Percentiles rank a stretch among this genome's conserved stretches.
Conservation (phyloP, 2,888 invertebrate species). For the Lobophora halterata region DNA sequence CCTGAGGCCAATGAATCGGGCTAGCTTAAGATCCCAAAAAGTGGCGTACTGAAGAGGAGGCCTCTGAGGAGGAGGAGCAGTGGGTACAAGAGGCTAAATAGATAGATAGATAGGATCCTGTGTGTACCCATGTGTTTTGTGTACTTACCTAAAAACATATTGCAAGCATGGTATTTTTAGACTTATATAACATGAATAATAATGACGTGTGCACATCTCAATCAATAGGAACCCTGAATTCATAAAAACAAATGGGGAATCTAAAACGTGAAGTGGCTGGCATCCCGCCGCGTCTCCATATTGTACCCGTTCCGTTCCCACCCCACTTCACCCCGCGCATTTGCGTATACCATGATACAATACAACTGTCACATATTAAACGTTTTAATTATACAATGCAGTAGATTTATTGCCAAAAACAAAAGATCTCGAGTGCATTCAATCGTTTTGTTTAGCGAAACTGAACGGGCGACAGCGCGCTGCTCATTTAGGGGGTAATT, state of each 20-base stretch:
- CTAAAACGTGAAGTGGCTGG: constrained; percentile 53
- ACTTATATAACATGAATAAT: too few species aligned
- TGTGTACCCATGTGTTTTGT: too few species aligned
- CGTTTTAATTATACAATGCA: constrained; percentile 71
- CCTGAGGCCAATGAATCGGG: too few species aligned
- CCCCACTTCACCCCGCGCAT: constrained; percentile 66
- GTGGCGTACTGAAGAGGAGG: too few species aligned
- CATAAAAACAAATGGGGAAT: constrained; percentile 22
- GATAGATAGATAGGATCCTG: too few species aligned
- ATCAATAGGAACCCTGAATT: neutral
- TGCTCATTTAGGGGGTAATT: constrained; percentile 76
- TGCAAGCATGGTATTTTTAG: too few species aligned
- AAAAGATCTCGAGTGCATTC: constrained; percentile 55
- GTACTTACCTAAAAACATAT: too few species aligned
- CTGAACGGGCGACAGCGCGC: constrained; percentile 49
- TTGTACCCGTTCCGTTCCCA: constrained; percentile 62
- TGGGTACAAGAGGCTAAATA: too few species aligned
- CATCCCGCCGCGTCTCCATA: constrained; percentile 66
- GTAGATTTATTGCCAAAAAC: constrained; percentile 78
- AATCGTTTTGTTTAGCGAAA: constrained; percentile 63
- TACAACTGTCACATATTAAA: constrained; percentile 76
- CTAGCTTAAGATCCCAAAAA: too few species aligned
- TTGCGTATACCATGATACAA: constrained; percentile 76
- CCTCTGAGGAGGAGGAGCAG: too few species aligned
- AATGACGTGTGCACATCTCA: too few species aligned